A percentile compares a stretch with the other conserved stretches of the same genome.
These are phyloP conservation scores for Atlantisia rogersi DNA, from an alignment of 2,113 vertebrate species.

Conservation along the genomic window DNA sequence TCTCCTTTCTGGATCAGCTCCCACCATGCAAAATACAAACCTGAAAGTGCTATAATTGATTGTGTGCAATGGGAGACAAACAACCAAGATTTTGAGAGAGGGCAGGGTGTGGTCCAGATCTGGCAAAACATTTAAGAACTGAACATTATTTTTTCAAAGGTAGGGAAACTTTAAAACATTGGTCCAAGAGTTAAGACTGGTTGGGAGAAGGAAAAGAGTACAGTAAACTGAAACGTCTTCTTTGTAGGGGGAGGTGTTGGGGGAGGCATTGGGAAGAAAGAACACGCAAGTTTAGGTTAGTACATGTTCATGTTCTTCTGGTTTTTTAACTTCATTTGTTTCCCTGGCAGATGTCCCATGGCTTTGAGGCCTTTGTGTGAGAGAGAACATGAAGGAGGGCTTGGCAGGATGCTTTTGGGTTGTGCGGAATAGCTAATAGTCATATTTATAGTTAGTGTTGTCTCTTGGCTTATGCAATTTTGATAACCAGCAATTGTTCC, in stretches of 20 bases:
- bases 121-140: slow-evolving; percentile 64
- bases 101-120: slow-evolving; percentile 61
- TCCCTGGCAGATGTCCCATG: slow-evolving; percentile 72
- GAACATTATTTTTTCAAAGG: slow-evolving; percentile 68
- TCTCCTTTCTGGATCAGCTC: slow-evolving; percentile 50
- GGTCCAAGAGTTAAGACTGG: slow-evolving; percentile 53
- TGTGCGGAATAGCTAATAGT: slow-evolving; percentile 58
- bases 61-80: slow-evolving; percentile 61
- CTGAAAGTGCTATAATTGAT: slow-evolving; percentile 68
- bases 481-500: slow-evolving; percentile 31
- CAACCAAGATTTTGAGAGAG: slow-evolving; percentile 44
- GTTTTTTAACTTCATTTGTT: slow-evolving; percentile 74
- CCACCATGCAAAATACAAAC: slow-evolving; percentile 64
- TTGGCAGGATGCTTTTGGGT: slow-evolving; percentile 51
- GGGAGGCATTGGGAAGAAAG: slow-evolving; percentile 60
- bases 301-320: slow-evolving; percentile 72
- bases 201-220: slow-evolving; percentile 30
- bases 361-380: slow-evolving; percentile 74
- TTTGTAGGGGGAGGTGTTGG: slow-evolving; percentile 50
- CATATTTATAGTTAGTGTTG: slow-evolving; percentile 56
- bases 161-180: slow-evolving; percentile 57
- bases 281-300: slow-evolving; percentile 68
- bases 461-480: slow-evolving; percentile 58
- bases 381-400: slow-evolving; percentile 66
- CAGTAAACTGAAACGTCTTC: slow-evolving; percentile 19